A percentile compares a stretch with the other conserved stretches of the same genome.
These are phyloP conservation scores for Antheraea yamamai DNA, from an alignment of 2,888 invertebrate genomes.

Conservation along the genomic window DNA sequence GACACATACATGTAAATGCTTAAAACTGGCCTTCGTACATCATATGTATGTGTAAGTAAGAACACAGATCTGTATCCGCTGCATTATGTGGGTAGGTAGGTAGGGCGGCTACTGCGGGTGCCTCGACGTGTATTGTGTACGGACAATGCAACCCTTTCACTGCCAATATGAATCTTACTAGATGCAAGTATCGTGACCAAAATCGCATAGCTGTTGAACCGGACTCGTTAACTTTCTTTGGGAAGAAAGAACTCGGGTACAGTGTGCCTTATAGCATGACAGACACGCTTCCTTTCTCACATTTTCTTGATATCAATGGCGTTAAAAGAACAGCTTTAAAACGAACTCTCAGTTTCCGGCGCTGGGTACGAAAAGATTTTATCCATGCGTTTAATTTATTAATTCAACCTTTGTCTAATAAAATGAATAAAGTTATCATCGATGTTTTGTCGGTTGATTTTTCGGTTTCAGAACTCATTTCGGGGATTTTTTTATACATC, in stretches of 20 bases:
- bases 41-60: constrained; percentile 74
- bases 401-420: constrained; percentile 30
- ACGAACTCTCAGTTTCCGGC: constrained; percentile 72
- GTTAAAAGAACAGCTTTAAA: constrained; percentile 65
- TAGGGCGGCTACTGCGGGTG: constrained; percentile 78
- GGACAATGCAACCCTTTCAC: constrained; percentile 66
- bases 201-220: constrained; percentile 54
- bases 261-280: constrained; percentile 68
- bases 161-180: constrained; percentile 75
- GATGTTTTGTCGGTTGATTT: not conserved
- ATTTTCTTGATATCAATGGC: constrained; percentile 78
- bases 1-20: constrained; percentile 73
- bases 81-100: constrained; percentile 78
- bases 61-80: constrained; percentile 80
- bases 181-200: constrained; percentile 58
- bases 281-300: constrained; percentile 81
- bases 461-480: not conserved
- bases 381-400: constrained; percentile 43
- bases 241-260: constrained; percentile 66
- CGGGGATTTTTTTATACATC: not conserved
- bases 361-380: constrained; percentile 54
- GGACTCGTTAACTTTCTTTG: constrained; percentile 62
- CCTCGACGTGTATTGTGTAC: constrained; percentile 56
- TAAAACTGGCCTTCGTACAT: constrained; percentile 78
- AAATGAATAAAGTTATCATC: not conserved